A percentile compares a stretch with the other conserved stretches of the same genome.
Conservation (phyloP, 1,140 invertebrate genomes). For the Eulimnadia texana region DNA sequence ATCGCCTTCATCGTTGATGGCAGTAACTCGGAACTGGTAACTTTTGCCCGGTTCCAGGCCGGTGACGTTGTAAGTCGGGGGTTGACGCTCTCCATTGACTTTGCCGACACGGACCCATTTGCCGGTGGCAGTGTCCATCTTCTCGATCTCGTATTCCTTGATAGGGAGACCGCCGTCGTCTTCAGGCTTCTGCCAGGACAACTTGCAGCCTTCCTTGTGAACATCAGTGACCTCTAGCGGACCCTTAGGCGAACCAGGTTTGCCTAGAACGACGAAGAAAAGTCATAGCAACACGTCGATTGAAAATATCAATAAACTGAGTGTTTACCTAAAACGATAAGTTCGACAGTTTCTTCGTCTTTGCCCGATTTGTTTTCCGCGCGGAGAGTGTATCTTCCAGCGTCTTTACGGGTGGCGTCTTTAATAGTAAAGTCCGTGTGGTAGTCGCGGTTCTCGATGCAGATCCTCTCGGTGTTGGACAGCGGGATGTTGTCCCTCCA, state of each 20-base stretch:
- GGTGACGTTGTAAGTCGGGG: conserved; percentile 71
- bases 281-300: conserved; percentile 5
- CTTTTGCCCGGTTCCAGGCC: conserved; percentile 78
- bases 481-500: conserved; percentile 69
- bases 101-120: conserved; percentile 78
- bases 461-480: conserved; percentile 65
- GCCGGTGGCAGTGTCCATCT: conserved; percentile 75
- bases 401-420: conserved; percentile 70
- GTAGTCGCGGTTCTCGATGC: conserved; percentile 79
- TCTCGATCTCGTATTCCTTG: conserved; percentile 87
- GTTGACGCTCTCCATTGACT: conserved; percentile 51
- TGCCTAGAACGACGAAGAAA: conserved; percentile 29
- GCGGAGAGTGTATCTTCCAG: conserved; percentile 76
- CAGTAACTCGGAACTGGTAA: conserved; percentile 91
- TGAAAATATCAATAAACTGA: conserved; percentile 2
- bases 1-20: conserved; percentile 89
- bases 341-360: conserved; percentile 75
- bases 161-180: conserved; percentile 88
- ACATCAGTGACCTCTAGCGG: conserved; percentile 76
- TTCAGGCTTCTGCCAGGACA: conserved; percentile 79
- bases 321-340: conserved; percentile 66
- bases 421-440: conserved; percentile 76
- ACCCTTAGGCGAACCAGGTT: conserved; percentile 70
- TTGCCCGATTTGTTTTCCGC: conserved; percentile 80
- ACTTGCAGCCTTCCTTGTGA: conserved; percentile 68